phyloP scores from a whole-genome alignment of 2,113 vertebrate genomes.

The Tetraodon nigroviridis region DNA sequence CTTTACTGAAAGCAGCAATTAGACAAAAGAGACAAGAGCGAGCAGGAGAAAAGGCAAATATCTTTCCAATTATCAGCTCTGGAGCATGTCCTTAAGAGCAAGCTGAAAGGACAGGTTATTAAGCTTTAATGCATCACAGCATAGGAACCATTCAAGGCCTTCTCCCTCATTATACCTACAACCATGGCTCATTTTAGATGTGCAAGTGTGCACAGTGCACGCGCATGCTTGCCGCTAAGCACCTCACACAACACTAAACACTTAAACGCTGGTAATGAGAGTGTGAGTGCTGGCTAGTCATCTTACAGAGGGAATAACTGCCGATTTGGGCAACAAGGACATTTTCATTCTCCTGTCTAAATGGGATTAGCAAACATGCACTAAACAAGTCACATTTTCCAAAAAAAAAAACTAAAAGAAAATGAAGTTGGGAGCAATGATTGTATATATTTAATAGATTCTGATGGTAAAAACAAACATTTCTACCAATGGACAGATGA shows the following conservation, averaged over 20 bases:
- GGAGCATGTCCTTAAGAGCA: constrained; percentile 59
- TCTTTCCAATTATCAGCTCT: constrained; percentile 69
- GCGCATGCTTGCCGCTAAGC: constrained; percentile 34
- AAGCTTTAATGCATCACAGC: constrained; percentile 70
- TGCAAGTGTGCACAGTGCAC: not conserved
- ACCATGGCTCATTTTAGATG: constrained; percentile 15
- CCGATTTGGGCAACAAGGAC: constrained; percentile 60
- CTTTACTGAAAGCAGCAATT: constrained; percentile 57
- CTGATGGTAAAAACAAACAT: not conserved
- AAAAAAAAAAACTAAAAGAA: constrained; percentile 55
- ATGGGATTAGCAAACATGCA: constrained; percentile 41
- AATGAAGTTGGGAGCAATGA: constrained; percentile 21
- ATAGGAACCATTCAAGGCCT: constrained; percentile 67
- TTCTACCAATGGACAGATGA: not conserved
- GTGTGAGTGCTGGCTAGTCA: constrained; percentile 51
- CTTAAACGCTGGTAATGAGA: constrained; percentile 63
- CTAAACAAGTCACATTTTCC: constrained; percentile 39
- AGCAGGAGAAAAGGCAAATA: constrained; percentile 56
- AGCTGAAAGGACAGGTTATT: constrained; percentile 71
- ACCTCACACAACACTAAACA: constrained; percentile 59
- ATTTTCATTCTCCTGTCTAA: constrained; percentile 50
- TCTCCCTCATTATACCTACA: constrained; percentile 64
- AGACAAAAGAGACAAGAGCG: constrained; percentile 56
- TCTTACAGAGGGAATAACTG: constrained; percentile 57
- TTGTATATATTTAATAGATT: constrained; percentile 21